These are phyloP conservation scores for Meriones psammophilus DNA, from an alignment of 2,797 vertebrate species.

Conservation along the genomic window DNA sequence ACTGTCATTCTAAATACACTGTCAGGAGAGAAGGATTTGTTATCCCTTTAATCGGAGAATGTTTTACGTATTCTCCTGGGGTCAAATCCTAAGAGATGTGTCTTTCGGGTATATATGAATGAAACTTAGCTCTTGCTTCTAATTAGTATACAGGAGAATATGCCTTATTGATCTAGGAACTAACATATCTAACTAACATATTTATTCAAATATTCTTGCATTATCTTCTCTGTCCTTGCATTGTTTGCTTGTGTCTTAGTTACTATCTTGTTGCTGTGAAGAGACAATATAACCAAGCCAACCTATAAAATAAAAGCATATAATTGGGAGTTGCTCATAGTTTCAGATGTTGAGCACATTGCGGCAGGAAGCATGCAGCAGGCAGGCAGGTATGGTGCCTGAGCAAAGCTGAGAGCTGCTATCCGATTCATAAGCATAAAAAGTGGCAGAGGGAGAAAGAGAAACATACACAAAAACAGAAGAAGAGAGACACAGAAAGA, in stretches of 20 bases:
- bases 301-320: neutral
- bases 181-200: neutral
- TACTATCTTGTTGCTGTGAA: neutral
- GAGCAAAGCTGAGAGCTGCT: neutral
- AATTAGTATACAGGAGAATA: neutral
- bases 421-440: neutral
- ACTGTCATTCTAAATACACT: conserved; percentile 56
- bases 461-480: neutral
- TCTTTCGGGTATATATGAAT: neutral
- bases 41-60: neutral
- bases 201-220: neutral
- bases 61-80: neutral
- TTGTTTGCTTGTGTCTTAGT: neutral
- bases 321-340: neutral
- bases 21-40: conserved; percentile 5
- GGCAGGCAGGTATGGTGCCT: neutral
- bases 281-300: neutral
- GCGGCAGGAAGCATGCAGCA: neutral
- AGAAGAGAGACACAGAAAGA: neutral
- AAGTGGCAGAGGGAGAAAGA: accelerated
- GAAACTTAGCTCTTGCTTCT: neutral
- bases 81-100: neutral
- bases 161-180: neutral
- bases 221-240: neutral
- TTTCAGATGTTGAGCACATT: neutral